Evolutionary conservation across 2,888 invertebrate species (phyloP).

Genomic region (Heteromurus nitidus): DNA sequence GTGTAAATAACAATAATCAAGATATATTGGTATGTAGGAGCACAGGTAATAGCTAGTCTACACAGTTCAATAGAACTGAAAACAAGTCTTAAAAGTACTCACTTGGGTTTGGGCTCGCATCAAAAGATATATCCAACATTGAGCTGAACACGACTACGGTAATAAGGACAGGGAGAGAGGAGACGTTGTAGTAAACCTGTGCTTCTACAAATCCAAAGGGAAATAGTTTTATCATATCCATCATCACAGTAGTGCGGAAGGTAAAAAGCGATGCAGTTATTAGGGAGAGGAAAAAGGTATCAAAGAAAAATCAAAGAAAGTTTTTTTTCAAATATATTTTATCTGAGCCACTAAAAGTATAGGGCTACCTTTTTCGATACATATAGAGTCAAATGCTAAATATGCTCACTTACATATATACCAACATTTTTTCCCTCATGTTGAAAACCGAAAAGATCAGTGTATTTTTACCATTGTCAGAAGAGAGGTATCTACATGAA

Average conservation of each 20-base stretch:
- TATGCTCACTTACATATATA: not conserved
- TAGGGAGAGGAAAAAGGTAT: not conserved
- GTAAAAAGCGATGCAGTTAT: conserved; percentile 19
- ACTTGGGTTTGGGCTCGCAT: no score
- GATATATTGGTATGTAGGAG: not conserved
- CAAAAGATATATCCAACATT: no score
- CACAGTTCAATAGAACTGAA: conserved; percentile 61
- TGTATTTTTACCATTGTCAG: conserved; percentile 28
- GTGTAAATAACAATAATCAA: conserved; percentile 16
- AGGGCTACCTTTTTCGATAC: not conserved
- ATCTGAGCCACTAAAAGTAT: not conserved
- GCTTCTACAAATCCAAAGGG: no score
- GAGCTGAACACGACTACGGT: no score
- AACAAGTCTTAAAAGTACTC: conserved; percentile 54
- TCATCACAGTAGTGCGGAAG: conserved; percentile 15
- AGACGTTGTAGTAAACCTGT: no score
- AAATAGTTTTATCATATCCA: no score
- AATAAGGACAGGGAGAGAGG: no score
- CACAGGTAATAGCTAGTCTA: not conserved
- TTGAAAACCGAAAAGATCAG: conserved; percentile 55
- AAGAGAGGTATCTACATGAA: conserved; percentile 17
- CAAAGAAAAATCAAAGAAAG: conserved; percentile 61
- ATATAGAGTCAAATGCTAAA: no score
- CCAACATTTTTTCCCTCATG: conserved; percentile 11
- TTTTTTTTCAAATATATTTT: conserved; percentile 46